Percentiles rank a stretch among this genome's conserved stretches.
phyloP scores from a whole-genome alignment of 2,113 vertebrate genomes.

The Trochalopteron elliotii region DNA sequence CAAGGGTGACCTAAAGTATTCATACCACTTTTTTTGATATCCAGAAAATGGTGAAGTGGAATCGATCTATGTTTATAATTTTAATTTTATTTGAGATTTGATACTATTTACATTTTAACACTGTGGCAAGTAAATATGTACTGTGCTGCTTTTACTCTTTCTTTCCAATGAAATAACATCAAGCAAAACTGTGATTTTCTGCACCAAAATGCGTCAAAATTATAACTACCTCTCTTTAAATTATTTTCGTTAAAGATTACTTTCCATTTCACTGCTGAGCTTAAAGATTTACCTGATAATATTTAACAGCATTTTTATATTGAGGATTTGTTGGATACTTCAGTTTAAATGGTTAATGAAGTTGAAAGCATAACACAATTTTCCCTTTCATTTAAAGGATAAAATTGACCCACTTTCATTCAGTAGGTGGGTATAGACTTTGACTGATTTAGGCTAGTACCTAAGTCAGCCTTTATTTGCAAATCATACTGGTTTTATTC shows the following conservation, averaged over 20 bases:
- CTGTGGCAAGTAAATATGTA: not conserved
- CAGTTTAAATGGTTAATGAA: not conserved
- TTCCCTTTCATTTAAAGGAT: not conserved
- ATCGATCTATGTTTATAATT: not conserved
- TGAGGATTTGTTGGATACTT: not conserved
- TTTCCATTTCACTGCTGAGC: not conserved
- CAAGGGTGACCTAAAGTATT: not conserved
- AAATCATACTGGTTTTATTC: not conserved
- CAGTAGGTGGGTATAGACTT: not conserved
- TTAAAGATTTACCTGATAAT: not conserved
- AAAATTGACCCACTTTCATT: not conserved
- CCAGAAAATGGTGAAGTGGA: not conserved
- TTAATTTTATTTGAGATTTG: not conserved
- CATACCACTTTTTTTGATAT: not conserved
- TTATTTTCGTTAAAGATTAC: not conserved
- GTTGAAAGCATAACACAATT: not conserved
- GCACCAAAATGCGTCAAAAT: not conserved
- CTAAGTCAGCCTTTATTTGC: not conserved
- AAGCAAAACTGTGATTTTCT: not conserved
- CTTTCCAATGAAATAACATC: not conserved
- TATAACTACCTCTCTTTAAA: not conserved
- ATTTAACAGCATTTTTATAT: not conserved
- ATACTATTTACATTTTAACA: not conserved
- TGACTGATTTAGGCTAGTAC: not conserved
- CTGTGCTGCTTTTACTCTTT: not conserved